Conservation (phyloP, 2,113 vertebrate species). For the Colaptes auratus region DNA sequence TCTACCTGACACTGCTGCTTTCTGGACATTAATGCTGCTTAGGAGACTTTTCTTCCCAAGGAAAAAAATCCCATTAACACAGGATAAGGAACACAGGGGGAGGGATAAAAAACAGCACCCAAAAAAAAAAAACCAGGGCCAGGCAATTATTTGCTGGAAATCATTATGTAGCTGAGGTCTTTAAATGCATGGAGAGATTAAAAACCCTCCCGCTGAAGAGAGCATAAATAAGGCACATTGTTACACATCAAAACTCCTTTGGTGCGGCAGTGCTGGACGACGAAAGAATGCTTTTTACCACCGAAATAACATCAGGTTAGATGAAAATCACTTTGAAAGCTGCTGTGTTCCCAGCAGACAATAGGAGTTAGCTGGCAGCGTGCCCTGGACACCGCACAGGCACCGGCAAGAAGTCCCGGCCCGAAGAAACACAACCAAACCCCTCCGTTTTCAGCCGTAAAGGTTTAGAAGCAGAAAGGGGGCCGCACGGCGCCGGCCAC, state of each 20-base stretch:
- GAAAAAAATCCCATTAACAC: background rate
- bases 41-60: background rate
- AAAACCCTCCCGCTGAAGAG: background rate
- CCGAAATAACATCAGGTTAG: background rate
- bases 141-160: background rate
- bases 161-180: background rate
- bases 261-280: fast-evolving
- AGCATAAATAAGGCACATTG: background rate
- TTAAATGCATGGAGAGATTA: background rate
- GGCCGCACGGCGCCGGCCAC: background rate
- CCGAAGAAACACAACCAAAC: fast-evolving
- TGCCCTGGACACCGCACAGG: fast-evolving
- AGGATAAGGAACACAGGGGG: background rate
- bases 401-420: fast-evolving
- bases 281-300: background rate
- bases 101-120: no score
- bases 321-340: fast-evolving
- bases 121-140: background rate
- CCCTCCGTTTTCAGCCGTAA: background rate
- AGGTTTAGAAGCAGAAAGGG: background rate
- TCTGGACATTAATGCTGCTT: background rate
- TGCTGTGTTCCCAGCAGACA: background rate
- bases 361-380: fast-evolving
- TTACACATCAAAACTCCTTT: fast-evolving
- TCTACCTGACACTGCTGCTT: background rate